Evolutionary conservation across 2,113 vertebrate genomes (phyloP).

Genomic region (Barbus barbus): DNA sequence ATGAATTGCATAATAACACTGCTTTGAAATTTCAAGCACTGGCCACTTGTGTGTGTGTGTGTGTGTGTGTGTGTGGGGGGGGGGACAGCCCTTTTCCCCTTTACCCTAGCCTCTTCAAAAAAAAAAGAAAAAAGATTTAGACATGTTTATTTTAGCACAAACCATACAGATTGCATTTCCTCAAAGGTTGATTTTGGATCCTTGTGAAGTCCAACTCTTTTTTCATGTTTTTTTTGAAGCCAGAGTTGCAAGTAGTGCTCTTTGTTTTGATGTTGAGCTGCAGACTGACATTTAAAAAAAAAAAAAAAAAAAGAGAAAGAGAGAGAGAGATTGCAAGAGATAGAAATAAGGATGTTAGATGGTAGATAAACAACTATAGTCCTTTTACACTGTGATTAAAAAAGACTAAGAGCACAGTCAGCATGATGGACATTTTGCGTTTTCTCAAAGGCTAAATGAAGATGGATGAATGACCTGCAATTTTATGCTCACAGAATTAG

Average conservation of each 20-base stretch:
- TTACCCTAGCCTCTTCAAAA: too few relatives aligned
- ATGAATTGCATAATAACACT: background rate
- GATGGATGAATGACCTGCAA: constrained; percentile 36
- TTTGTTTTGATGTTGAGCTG: constrained; percentile 42
- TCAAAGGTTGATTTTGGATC: constrained; percentile 24
- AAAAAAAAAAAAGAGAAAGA: background rate
- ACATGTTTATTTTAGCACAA: constrained; percentile 11
- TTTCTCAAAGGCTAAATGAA: constrained; percentile 13
- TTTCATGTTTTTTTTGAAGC: constrained; percentile 31
- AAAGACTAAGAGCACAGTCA: constrained; percentile 23
- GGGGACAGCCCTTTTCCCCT: too few relatives aligned
- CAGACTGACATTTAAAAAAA: constrained; percentile 44
- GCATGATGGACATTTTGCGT: constrained; percentile 7
- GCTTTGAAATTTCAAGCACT: background rate
- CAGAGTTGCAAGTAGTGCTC: constrained; percentile 28
- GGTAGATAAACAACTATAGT: constrained; percentile 24
- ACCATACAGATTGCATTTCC: background rate
- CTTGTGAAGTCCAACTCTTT: constrained; percentile 23
- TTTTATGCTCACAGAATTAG: constrained; percentile 5
- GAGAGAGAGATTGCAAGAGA: background rate
- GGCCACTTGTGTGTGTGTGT: background rate
- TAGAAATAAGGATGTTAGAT: background rate
- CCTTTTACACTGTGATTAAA: constrained; percentile 26
- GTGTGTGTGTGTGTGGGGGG: too few relatives aligned
- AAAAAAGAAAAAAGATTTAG: too few relatives aligned